Conservation (phyloP, 2,113 vertebrate genomes). For the Oreocharis arfaki region DNA sequence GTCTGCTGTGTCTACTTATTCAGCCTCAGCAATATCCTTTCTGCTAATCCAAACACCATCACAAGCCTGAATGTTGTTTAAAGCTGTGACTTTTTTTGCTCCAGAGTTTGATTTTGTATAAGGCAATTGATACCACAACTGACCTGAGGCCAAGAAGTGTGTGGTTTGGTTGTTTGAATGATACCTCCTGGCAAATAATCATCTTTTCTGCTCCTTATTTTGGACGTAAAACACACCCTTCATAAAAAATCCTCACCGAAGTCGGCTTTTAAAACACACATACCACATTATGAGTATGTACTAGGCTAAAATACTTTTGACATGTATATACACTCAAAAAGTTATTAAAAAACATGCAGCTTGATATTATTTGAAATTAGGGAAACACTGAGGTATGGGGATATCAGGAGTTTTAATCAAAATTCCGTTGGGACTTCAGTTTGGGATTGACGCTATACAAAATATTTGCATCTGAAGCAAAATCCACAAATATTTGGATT, state of each 20-base stretch:
- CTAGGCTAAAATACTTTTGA: conserved; percentile 6
- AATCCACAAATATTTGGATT: conserved; percentile 65
- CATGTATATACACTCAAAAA: neutral
- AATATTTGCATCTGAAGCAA: conserved; percentile 61
- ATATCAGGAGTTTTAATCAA: conserved; percentile 44
- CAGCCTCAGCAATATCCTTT: neutral
- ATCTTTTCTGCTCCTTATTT: neutral
- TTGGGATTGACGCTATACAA: conserved; percentile 25
- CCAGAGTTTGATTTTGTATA: neutral
- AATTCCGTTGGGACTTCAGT: conserved; percentile 14
- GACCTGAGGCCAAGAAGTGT: neutral
- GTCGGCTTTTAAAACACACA: neutral
- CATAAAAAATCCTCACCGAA: conserved; percentile 16
- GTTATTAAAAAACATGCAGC: neutral
- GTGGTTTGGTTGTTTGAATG: neutral
- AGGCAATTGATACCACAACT: neutral
- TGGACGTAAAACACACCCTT: neutral
- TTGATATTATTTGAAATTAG: conserved; percentile 29
- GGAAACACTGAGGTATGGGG: conserved; percentile 30
- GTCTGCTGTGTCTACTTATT: neutral
- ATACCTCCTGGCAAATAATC: neutral
- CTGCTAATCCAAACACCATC: neutral
- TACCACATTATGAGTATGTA: neutral
- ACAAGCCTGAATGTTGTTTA: neutral
- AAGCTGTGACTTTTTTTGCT: neutral